Percentiles rank a stretch among this genome's conserved stretches.
phyloP scores from a whole-genome alignment of 2,113 vertebrate species.

The Paraplagusia blochii region DNA sequence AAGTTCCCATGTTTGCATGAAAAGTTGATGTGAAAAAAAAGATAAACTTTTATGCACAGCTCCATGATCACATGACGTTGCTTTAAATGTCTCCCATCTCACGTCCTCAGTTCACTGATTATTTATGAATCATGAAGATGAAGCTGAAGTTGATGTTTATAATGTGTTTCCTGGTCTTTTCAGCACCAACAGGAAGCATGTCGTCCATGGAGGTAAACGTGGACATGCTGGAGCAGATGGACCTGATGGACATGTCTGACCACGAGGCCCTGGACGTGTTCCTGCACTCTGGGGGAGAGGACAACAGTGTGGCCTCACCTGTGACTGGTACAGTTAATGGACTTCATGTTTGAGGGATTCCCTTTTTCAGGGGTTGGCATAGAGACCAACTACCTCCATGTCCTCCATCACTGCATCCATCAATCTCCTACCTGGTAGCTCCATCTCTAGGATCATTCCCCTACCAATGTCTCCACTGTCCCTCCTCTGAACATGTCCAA shows the following conservation, averaged over 20 bases:
- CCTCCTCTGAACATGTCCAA: no score
- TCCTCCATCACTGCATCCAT: no score
- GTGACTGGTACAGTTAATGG: slow-evolving; percentile 74
- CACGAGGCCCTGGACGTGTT: slow-evolving; percentile 97
- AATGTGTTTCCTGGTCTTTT: slow-evolving; percentile 21
- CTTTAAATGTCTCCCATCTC: slow-evolving; percentile 35
- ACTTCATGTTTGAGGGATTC: background rate
- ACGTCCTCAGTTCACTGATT: slow-evolving; percentile 35
- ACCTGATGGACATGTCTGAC: slow-evolving; percentile 95
- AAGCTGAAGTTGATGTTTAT: background rate
- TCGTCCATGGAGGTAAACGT: slow-evolving; percentile 99
- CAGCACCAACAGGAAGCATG: slow-evolving; percentile 97
- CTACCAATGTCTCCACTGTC: no score
- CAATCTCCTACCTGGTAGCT: no score
- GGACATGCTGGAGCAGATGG: slow-evolving; percentile 98
- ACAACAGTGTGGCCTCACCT: slow-evolving; percentile 81
- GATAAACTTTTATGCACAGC: slow-evolving; percentile 8
- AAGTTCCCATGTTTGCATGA: no score
- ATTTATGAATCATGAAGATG: background rate
- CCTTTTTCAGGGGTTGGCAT: no score
- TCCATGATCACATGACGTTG: slow-evolving; percentile 5
- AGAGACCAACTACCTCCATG: no score
- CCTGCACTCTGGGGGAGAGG: slow-evolving; percentile 89
- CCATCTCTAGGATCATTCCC: no score
- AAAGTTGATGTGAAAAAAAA: no score